Percentiles rank a stretch among this genome's conserved stretches.
Conservation (phyloP, 2,113 vertebrate genomes). For the Paraplagusia blochii region DNA sequence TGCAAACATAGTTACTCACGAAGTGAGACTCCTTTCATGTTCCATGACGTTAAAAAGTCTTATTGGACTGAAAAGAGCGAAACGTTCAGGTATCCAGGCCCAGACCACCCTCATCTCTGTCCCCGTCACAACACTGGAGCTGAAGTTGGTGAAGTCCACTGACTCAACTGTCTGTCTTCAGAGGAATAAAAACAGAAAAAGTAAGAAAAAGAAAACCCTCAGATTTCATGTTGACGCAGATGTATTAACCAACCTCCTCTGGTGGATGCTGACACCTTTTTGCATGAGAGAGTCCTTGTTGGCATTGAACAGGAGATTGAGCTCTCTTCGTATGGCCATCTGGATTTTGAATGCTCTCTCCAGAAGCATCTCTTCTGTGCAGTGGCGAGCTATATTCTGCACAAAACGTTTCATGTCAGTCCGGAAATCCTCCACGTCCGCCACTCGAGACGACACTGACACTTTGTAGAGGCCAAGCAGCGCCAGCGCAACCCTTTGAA, state of each 20-base stretch:
- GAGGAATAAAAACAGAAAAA: constrained; percentile 10
- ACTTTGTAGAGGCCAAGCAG: constrained; percentile 82
- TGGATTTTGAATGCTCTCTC: constrained; percentile 81
- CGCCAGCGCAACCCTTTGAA: constrained; percentile 79
- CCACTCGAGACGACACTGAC: constrained; percentile 67
- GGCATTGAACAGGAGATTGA: constrained; percentile 84
- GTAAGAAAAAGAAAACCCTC: too few relatives aligned
- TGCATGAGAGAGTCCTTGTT: constrained; percentile 80
- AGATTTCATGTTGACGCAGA: neutral
- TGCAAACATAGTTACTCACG: constrained; percentile 72
- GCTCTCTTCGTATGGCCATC: constrained; percentile 81
- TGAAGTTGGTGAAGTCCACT: constrained; percentile 77
- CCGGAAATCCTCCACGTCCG: constrained; percentile 75
- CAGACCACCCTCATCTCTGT: constrained; percentile 85
- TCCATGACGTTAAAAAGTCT: constrained; percentile 77
- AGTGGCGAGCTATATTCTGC: constrained; percentile 73
- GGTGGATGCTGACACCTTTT: constrained; percentile 79
- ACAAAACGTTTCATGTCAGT: constrained; percentile 79
- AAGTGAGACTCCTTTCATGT: constrained; percentile 78
- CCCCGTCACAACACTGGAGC: constrained; percentile 76
- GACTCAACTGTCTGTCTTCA: constrained; percentile 75
- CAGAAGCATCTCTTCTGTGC: constrained; percentile 73
- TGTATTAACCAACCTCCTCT: constrained; percentile 76
- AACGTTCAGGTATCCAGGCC: constrained; percentile 89
- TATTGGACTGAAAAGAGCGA: constrained; percentile 81